phyloP scores from a whole-genome alignment of 2,113 vertebrate species.

The Vombatus ursinus region DNA sequence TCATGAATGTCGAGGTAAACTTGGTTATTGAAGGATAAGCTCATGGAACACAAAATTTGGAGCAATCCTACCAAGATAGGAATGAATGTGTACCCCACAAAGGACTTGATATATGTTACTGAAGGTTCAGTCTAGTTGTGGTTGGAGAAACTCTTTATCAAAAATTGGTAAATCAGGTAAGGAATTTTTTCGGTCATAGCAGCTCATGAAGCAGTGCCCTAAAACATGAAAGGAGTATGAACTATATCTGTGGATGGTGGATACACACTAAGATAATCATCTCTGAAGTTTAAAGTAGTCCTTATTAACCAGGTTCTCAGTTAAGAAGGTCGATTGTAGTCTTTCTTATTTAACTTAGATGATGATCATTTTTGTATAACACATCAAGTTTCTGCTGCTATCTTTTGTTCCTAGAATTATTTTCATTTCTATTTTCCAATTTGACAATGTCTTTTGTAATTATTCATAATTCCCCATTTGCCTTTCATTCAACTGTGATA shows the following conservation, averaged over 20 bases:
- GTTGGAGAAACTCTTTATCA: not conserved
- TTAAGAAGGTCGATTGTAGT: not conserved
- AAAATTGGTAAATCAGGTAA: no score
- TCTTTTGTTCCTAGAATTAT: not conserved
- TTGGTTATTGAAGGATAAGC: no score
- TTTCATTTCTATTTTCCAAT: slow-evolving; percentile 14
- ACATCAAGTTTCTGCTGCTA: not conserved
- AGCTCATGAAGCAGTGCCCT: not conserved
- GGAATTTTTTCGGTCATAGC: not conserved
- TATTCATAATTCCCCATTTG: not conserved
- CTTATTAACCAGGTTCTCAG: not conserved
- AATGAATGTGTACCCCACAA: not conserved
- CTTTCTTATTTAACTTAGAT: not conserved
- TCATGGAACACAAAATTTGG: no score
- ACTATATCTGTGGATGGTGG: not conserved
- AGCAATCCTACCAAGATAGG: not conserved
- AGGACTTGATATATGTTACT: no score
- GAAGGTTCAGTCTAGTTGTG: no score
- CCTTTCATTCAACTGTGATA: not conserved
- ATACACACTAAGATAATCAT: not conserved
- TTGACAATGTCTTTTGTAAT: slow-evolving; percentile 22
- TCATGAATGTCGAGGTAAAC: not conserved
- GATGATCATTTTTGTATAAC: slow-evolving; percentile 15
- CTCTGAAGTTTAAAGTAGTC: not conserved
- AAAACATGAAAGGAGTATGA: not conserved